Percentiles rank a stretch among this genome's conserved stretches.
phyloP scores from a whole-genome alignment of 2,888 invertebrate genomes.

The Rhabditoides inermis region DNA sequence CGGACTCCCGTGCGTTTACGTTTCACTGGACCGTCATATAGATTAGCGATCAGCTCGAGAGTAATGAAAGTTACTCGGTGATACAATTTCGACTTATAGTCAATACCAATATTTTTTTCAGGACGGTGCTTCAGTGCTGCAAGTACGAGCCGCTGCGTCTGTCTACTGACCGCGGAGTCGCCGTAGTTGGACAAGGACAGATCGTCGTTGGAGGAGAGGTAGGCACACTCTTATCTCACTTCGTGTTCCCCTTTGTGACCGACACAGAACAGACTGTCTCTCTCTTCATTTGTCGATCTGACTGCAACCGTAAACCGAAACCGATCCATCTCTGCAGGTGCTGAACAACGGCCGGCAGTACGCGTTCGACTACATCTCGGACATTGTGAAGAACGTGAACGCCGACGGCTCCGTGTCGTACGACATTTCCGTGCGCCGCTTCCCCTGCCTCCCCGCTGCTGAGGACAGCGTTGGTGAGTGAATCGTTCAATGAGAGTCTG shows the following conservation, averaged over 20 bases:
- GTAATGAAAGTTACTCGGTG: neutral
- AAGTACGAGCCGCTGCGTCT: conserved; percentile 27
- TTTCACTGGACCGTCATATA: neutral
- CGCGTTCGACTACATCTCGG: conserved; percentile 49
- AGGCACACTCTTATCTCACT: too few species aligned
- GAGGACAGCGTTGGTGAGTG: conserved; percentile 10
- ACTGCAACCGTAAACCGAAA: neutral
- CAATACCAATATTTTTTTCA: conserved; percentile 9
- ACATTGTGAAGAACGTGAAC: conserved; percentile 31
- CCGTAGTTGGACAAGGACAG: conserved; percentile 39
- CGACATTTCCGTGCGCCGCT: conserved; percentile 43
- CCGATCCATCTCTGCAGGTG: conserved; percentile 1
- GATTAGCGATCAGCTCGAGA: neutral
- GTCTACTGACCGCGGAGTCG: conserved; percentile 45
- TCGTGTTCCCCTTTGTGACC: too few species aligned
- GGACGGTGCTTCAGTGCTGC: conserved; percentile 40
- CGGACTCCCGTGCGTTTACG: conserved; percentile 18
- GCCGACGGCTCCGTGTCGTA: conserved; percentile 34
- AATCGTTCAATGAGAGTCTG: neutral
- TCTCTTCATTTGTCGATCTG: neutral
- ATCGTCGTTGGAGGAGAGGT: conserved; percentile 40
- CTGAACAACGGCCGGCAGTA: conserved; percentile 26
- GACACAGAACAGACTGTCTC: neutral
- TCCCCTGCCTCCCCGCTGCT: conserved; percentile 36
- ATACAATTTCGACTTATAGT: neutral